Conservation (phyloP, 2,113 vertebrate genomes). For the Microcebus griseorufus region DNA sequence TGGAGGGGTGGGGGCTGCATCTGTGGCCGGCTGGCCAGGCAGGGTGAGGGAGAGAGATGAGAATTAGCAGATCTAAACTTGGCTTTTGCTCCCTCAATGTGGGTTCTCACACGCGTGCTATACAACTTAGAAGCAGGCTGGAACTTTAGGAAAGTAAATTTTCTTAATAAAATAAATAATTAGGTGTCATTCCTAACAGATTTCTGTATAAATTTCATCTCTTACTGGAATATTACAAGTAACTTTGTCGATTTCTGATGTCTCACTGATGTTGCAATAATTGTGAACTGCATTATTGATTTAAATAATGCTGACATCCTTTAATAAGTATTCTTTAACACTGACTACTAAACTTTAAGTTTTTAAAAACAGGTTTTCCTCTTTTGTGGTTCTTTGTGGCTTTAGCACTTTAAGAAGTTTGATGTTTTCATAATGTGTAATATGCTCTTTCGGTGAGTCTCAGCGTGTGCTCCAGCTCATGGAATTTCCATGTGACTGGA, state of each 20-base stretch:
- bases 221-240: conserved; percentile 75
- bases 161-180: conserved; percentile 74
- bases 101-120: neutral
- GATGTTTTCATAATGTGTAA: neutral
- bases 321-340: conserved; percentile 53
- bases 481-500: neutral
- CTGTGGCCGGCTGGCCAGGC: accelerated
- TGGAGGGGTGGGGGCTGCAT: neutral
- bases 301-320: conserved; percentile 58
- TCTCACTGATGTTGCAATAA: conserved; percentile 64
- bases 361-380: conserved; percentile 48
- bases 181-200: conserved; percentile 72
- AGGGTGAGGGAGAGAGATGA: neutral
- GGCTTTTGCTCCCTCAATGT: neutral
- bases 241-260: conserved; percentile 69
- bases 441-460: neutral
- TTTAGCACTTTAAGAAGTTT: conserved; percentile 54
- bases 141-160: conserved; percentile 59
- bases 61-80: neutral
- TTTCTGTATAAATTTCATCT: conserved; percentile 66
- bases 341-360: conserved; percentile 57
- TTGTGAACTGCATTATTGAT: conserved; percentile 74
- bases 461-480: neutral
- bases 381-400: conserved; percentile 35
- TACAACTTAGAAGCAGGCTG: conserved; percentile 57